Evolutionary conservation across 2,888 invertebrate species (phyloP).

Genomic region (Oligia fasciuncula): DNA sequence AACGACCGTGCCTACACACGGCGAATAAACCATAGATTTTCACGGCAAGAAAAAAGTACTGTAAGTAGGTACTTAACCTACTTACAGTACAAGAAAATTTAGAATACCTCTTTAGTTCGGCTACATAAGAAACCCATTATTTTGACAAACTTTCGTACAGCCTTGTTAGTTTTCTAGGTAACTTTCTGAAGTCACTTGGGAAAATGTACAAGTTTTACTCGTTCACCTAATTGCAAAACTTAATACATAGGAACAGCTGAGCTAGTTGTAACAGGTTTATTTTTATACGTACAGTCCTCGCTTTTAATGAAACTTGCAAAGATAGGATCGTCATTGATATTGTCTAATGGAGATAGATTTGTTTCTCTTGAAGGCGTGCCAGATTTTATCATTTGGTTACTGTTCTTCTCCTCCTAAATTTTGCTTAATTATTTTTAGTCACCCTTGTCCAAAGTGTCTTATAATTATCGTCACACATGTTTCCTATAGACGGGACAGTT

Average conservation of each 20-base stretch:
- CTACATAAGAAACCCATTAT: conserved; percentile 46
- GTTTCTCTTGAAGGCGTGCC: too few relatives aligned
- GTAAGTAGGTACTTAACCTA: too few relatives aligned
- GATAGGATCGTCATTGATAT: background rate
- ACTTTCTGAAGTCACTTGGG: conserved; percentile 45
- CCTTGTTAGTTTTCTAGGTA: conserved; percentile 40
- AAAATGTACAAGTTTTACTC: conserved; percentile 45
- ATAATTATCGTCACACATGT: too few relatives aligned
- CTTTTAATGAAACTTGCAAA: too few relatives aligned
- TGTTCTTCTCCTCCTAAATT: background rate
- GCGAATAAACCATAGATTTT: too few relatives aligned
- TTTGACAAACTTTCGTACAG: conserved; percentile 37
- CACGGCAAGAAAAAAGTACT: too few relatives aligned
- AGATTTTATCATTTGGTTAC: too few relatives aligned
- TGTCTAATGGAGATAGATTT: background rate
- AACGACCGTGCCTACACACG: too few relatives aligned
- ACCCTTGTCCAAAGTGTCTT: too few relatives aligned
- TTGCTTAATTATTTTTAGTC: background rate
- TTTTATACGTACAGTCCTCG: background rate
- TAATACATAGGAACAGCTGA: conserved; percentile 8
- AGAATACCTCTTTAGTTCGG: background rate
- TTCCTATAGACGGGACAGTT: too few relatives aligned
- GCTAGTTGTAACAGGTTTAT: background rate
- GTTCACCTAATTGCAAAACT: conserved; percentile 43
- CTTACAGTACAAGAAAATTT: background rate